Conservation (phyloP, 2,113 vertebrate genomes). For the Oncorhynchus nerka region DNA sequence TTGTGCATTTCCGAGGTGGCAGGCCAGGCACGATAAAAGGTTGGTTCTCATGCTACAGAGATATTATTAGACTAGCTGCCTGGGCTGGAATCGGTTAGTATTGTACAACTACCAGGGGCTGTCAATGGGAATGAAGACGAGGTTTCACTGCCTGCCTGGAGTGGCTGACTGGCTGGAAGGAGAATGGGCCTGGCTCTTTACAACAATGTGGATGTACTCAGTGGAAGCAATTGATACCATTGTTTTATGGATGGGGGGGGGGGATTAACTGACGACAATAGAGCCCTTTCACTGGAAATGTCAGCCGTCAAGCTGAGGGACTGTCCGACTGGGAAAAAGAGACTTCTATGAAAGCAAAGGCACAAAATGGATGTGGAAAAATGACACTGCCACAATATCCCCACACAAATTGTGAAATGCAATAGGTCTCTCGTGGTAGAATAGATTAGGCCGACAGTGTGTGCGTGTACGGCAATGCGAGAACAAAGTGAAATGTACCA, state of each 20-base stretch:
- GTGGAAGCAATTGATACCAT: conserved; percentile 72
- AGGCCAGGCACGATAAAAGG: conserved; percentile 46
- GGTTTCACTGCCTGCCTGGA: conserved; percentile 35
- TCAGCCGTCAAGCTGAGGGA: conserved; percentile 66
- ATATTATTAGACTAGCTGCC: conserved; percentile 50
- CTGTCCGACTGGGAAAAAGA: conserved; percentile 59
- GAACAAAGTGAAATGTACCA: neutral
- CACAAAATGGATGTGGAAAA: conserved; percentile 61
- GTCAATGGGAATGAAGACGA: conserved; percentile 44
- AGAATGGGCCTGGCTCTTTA: conserved; percentile 45
- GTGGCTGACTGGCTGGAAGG: conserved; percentile 39
- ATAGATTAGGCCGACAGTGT: neutral
- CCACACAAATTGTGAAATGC: neutral
- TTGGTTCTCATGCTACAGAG: conserved; percentile 52
- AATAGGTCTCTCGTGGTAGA: neutral
- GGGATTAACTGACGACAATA: conserved; percentile 67
- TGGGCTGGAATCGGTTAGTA: conserved; percentile 17
- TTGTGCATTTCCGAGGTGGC: conserved; percentile 64
- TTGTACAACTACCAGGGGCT: conserved; percentile 18
- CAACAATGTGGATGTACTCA: conserved; percentile 67
- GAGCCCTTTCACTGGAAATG: conserved; percentile 72
- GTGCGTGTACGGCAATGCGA: neutral
- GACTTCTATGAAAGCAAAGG: conserved; percentile 57
- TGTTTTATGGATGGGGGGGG: conserved; percentile 61
- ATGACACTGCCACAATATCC: too few relatives aligned